Conservation (phyloP, 2,888 invertebrate species). For the Orchestes rusci region DNA sequence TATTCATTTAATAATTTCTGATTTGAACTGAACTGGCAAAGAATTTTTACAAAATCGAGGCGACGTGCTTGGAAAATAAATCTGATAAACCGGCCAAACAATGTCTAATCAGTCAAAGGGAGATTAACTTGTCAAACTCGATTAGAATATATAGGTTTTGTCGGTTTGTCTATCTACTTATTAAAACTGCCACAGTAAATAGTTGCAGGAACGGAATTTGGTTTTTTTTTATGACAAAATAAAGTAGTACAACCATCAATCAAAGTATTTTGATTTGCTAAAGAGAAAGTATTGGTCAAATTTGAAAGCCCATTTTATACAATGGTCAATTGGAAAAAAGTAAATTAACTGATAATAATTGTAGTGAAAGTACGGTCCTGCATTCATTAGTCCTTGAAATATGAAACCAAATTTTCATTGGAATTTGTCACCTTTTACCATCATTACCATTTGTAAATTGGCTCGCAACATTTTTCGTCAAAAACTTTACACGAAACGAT, state of each 20-base stretch:
- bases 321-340: too few species aligned
- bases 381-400: background rate
- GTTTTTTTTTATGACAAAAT: too few species aligned
- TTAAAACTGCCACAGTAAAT: too few species aligned
- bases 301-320: too few species aligned
- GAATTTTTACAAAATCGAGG: background rate
- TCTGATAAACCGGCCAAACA: conserved; percentile 18
- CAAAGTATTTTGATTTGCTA: too few species aligned
- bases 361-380: background rate
- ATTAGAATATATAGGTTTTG: conserved; percentile 16
- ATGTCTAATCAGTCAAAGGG: conserved; percentile 17
- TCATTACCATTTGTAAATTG: background rate
- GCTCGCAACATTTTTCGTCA: background rate
- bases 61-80: conserved; percentile 15
- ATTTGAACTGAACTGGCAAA: too few species aligned
- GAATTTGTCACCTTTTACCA: background rate
- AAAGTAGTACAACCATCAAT: too few species aligned
- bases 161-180: conserved; percentile 13
- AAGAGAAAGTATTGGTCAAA: too few species aligned
- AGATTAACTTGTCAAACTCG: conserved; percentile 19
- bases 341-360: too few species aligned
- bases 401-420: background rate
- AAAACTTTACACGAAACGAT: too few species aligned
- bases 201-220: too few species aligned
- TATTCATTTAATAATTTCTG: too few species aligned